Percentiles rank a stretch among this genome's conserved stretches.
phyloP scores from a whole-genome alignment of 1,140 invertebrate genomes.

The Melanaphis sacchari region DNA sequence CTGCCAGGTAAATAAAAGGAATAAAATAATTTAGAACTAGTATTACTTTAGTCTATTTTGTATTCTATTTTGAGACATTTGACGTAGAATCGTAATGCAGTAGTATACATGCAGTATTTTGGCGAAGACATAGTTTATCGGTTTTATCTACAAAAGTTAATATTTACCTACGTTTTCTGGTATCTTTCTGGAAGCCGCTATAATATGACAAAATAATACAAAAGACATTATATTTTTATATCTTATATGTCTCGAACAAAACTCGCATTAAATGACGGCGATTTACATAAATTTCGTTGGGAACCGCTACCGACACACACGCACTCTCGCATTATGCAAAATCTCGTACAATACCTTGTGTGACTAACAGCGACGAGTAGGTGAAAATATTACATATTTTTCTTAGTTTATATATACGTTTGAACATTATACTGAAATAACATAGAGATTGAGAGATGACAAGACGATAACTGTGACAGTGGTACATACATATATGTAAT shows the following conservation, averaged over 20 bases:
- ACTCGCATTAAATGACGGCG: background rate
- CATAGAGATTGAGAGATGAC: slow-evolving; percentile 20
- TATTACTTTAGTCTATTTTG: background rate
- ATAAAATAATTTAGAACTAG: background rate
- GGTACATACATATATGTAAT: background rate
- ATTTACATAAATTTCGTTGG: slow-evolving; percentile 28
- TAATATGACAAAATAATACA: background rate
- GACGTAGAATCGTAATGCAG: background rate
- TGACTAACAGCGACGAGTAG: background rate
- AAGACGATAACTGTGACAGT: background rate
- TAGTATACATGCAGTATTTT: too few relatives aligned
- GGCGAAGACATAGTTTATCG: background rate
- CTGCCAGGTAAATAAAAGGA: background rate
- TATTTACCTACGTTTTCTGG: background rate
- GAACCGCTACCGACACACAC: background rate
- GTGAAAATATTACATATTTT: slow-evolving; percentile 17
- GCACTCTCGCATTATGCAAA: background rate
- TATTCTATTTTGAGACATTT: background rate
- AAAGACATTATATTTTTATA: slow-evolving; percentile 43
- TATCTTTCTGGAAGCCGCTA: background rate
- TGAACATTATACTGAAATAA: background rate
- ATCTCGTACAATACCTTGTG: background rate
- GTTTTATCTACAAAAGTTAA: slow-evolving; percentile 30
- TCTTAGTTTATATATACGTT: background rate
- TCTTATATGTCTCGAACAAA: background rate